Base-by-base conservation (phyloP, 1,140 invertebrate species). In the Ditylenchus dipsaci region DNA sequence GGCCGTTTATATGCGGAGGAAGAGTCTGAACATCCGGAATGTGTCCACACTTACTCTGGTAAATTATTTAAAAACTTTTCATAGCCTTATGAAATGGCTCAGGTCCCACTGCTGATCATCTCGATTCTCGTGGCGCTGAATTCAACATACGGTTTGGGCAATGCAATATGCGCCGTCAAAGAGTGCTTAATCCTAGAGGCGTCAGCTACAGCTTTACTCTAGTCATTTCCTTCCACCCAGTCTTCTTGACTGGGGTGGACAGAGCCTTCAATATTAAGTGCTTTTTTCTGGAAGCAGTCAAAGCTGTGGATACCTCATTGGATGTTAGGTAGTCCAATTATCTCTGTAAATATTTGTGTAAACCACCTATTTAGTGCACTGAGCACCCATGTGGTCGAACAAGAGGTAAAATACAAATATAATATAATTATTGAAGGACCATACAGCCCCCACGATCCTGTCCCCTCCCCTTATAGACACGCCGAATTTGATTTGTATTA, bases 261-360 rank as follows among this genome's bases (percentile, higher is more conserved):
- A 38, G 67, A 42, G 81, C 79, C 38, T 81, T 83, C 76, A 78
- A 80, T 62, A 74, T 82, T 23, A 63, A 70, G 11, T 82, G 80
- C 49, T 82, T 82, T 65, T 82, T 82, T 65, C 65, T 78, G 30
- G 80, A 82, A 47, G 76, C 80, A 1, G 76, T 82, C 43, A 80
- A 81, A 67, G 64, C 72, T 0, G 69, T 82, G 19, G 78, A 83
- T 19, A 62, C 77, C 15, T 64, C 75, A 11, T 43, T 82, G 21
- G 80, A 82, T 65, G 81, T 82, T 42, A 72, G 77, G 77, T 77
- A 60, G n/a, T 8, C 56, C n/a, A 0, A 19, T 61, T 61, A n/a
- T n/a, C n/a, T n/a, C n/a, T n/a, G n/a, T n/a, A n/a, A n/a, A n/a
- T n/a, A n/a, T n/a, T n/a, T n/a, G n/a, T 38, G 15, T 42, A 63